Evolutionary conservation across 1,140 invertebrate species (phyloP), one percentile per base, ranked within the genome.

Genomic region (Papilio machaon): DNA sequence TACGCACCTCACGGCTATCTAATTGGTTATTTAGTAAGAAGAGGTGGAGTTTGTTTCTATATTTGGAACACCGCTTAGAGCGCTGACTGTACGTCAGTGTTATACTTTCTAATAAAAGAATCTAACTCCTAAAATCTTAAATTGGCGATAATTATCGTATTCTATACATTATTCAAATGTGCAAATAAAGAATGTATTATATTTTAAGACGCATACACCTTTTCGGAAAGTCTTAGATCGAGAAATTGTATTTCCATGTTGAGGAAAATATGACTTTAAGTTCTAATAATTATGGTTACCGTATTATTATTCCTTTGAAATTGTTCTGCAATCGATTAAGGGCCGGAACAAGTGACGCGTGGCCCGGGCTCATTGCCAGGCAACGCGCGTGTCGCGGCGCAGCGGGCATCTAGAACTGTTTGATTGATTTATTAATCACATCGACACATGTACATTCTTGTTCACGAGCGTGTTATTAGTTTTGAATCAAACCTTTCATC

Each of bases 361-460:
- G 19, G 9, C 7, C 19, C 47, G 73, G 73, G 73, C 73, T 35
- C 11, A 52, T 11, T 75, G 73, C 73, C 73, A 75, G 73, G 43
- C 47, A 75, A 52, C 43, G 19, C 46, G 43, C 43, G 47, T 75
- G 43, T 30, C 73, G 46, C 43, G 13, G 17, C n/a, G 19, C 46
- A 3, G n/a, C 11, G 19, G 10, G 46, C 52, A 49, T 75, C 46
- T 49, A 75, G 46, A 47, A 75, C 43, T 49, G 11, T 75, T 75
- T 75, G 73, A 75, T 75, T 52, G 73, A 75, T 75, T 75, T 75
- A 75, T 75, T 75, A 47, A 75, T 75, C 19, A 47, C 19, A 75
- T 75, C 73, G 73, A 75, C 73, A 52, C 23, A 75, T 67, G 64
- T 67, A 67, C 64, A 11, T 30, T 10, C 19, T 75, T 75, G 73